Evolutionary conservation across 2,888 invertebrate species (phyloP).

Genomic region (Rhaphigaster nebulosa): DNA sequence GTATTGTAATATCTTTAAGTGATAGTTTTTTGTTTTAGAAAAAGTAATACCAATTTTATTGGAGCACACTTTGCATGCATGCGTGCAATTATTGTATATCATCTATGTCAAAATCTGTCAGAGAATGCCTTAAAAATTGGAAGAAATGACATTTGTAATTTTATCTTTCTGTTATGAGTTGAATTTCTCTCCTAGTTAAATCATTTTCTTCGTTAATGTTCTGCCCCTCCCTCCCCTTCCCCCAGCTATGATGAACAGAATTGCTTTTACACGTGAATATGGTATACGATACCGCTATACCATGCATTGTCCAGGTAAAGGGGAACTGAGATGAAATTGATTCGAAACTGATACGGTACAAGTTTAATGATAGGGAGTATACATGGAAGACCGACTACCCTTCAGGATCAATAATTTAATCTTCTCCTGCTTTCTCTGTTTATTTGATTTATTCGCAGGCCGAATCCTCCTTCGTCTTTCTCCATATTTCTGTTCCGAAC

Average conservation of each 20-base stretch:
- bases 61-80: too few species aligned
- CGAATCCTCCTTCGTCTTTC: not conserved
- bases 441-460: not conserved
- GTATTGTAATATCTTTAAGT: too few species aligned
- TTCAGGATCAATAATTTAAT: slow-evolving; percentile 12
- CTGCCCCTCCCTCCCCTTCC: too few species aligned
- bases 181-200: not conserved
- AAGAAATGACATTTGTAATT: not conserved
- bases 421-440: not conserved
- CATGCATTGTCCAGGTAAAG: not conserved
- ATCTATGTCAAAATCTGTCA: too few species aligned
- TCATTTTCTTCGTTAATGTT: not conserved
- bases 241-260: not conserved
- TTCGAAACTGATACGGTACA: slow-evolving; percentile 3
- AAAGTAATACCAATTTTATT: too few species aligned
- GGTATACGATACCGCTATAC: not conserved
- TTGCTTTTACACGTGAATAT: not conserved
- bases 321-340: not conserved
- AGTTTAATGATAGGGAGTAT: not conserved
- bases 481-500: not conserved
- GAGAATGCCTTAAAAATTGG: too few species aligned
- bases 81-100: too few species aligned
- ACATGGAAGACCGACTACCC: not conserved
- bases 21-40: too few species aligned
- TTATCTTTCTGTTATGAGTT: not conserved